phyloP scores from a whole-genome alignment of 2,797 vertebrate genomes.

The Leptoclinus maculatus region DNA sequence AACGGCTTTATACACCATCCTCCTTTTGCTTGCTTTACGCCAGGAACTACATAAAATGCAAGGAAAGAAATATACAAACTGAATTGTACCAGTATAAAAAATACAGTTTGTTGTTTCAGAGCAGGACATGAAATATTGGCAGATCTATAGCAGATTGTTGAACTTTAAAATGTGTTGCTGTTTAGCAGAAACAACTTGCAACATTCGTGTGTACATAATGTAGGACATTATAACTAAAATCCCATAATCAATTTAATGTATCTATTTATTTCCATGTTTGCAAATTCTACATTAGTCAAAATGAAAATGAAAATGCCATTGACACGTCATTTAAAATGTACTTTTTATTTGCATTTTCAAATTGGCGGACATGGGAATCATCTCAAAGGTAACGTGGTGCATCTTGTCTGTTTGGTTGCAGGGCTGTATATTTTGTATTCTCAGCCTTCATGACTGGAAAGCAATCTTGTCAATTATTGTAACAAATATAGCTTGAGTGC shows the following conservation, averaged over 20 bases:
- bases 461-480: neutral
- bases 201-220: neutral
- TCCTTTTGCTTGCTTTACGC: neutral
- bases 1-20: neutral
- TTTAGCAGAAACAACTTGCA: neutral
- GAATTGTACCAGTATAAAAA: neutral
- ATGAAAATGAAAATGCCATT: conserved; percentile 8
- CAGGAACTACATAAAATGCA: neutral
- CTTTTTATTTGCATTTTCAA: neutral
- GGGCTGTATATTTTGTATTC: neutral
- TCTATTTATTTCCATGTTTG: neutral
- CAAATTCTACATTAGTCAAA: conserved; percentile 2
- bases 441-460: neutral
- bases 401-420: neutral
- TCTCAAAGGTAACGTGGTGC: neutral
- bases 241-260: neutral
- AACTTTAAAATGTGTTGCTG: neutral
- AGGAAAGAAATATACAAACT: neutral
- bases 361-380: neutral
- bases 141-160: neutral
- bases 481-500: neutral
- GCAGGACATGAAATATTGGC: neutral
- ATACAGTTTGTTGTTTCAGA: neutral
- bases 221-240: neutral
- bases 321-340: neutral